phyloP scores from a whole-genome alignment of 1,140 invertebrate genomes.

The Cotesia typhae region DNA sequence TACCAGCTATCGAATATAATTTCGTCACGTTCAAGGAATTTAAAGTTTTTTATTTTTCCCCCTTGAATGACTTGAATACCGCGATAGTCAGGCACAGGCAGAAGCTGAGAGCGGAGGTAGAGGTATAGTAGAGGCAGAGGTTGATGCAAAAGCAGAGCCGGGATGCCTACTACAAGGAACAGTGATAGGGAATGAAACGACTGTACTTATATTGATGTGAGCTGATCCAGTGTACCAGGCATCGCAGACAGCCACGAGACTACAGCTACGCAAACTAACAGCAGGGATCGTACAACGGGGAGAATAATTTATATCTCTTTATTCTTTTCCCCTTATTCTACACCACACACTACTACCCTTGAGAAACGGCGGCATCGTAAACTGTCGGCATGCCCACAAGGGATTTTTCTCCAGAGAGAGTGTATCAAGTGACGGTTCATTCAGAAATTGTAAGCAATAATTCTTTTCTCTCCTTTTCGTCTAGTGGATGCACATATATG shows the following conservation, averaged over 20 bases:
- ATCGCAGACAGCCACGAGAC: constrained; percentile 40
- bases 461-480: neutral
- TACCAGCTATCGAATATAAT: constrained; percentile 33
- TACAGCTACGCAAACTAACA: constrained; percentile 6
- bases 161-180: neutral
- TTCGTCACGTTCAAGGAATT: constrained; percentile 27
- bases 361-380: constrained; percentile 9
- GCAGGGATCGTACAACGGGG: constrained; percentile 25
- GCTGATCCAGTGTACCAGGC: neutral
- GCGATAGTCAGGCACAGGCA: neutral
- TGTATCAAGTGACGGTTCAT: constrained; percentile 10
- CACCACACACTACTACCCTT: constrained; percentile 7
- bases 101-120: too few relatives aligned
- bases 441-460: constrained; percentile 10
- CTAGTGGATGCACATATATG: neutral
- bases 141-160: neutral
- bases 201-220: too few relatives aligned
- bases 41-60: constrained; percentile 41
- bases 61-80: constrained; percentile 30
- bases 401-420: neutral
- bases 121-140: constrained; percentile 13
- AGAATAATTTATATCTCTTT: constrained; percentile 39
- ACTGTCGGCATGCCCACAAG: constrained; percentile 10
- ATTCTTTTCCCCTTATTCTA: constrained; percentile 14
- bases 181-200: too few relatives aligned